These are phyloP conservation scores for Acipenser transmontanus DNA, from an alignment of 2,797 vertebrate genomes.

Conservation along the genomic window DNA sequence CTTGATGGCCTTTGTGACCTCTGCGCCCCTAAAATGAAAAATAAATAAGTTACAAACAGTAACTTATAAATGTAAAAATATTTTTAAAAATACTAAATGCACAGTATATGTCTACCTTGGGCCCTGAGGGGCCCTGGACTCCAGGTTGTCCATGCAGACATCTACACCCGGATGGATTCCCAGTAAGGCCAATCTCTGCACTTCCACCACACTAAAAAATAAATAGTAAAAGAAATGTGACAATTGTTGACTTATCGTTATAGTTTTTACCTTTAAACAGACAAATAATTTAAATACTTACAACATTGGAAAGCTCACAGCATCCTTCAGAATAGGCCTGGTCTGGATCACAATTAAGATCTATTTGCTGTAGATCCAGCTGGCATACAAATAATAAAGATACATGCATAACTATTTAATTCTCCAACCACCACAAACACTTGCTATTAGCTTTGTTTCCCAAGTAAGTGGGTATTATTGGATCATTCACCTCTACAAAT, in stretches of 20 bases:
- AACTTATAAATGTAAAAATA: neutral
- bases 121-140: conserved; percentile 42
- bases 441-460: too few species aligned
- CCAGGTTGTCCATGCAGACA: conserved; percentile 54
- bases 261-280: conserved; percentile 14
- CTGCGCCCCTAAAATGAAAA: conserved; percentile 51
- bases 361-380: conserved; percentile 67
- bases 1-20: conserved; percentile 53
- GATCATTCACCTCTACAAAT: too few species aligned
- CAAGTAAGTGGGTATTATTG: too few species aligned
- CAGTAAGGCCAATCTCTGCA: conserved; percentile 54
- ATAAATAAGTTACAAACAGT: neutral
- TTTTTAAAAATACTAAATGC: neutral
- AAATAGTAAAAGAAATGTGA: conserved; percentile 4
- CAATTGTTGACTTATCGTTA: neutral
- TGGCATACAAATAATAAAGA: conserved; percentile 25
- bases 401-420: neutral
- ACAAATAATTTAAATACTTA: conserved; percentile 38
- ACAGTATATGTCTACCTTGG: conserved; percentile 46
- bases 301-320: conserved; percentile 66
- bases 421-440: too few species aligned
- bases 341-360: conserved; percentile 60
- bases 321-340: conserved; percentile 62
- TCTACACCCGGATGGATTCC: conserved; percentile 49
- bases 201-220: conserved; percentile 50